These are phyloP conservation scores for Chrysomela aeneicollis DNA, from an alignment of 2,888 invertebrate genomes.

Conservation along the genomic window DNA sequence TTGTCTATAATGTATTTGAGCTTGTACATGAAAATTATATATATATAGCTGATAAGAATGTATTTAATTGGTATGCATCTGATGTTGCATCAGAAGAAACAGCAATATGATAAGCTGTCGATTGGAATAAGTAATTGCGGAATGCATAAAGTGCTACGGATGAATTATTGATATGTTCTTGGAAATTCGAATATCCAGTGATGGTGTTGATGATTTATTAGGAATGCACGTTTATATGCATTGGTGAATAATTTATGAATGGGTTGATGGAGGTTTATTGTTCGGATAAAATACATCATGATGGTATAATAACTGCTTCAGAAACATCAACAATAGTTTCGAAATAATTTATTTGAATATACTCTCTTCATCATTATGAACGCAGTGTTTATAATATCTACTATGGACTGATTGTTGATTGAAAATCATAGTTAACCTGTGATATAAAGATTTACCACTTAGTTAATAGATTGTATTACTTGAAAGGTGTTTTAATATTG, in stretches of 20 bases:
- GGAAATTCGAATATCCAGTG: background rate
- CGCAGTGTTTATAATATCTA: too few relatives aligned
- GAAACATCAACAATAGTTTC: too few relatives aligned
- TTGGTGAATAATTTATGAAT: background rate
- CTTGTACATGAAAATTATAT: background rate
- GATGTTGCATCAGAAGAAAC: background rate
- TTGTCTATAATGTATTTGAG: too few relatives aligned
- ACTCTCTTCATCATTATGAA: too few relatives aligned
- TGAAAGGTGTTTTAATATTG: too few relatives aligned
- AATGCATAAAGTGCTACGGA: background rate
- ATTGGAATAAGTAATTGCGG: slow-evolving; percentile 2
- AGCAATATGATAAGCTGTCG: background rate
- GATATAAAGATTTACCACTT: too few relatives aligned
- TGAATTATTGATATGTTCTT: slow-evolving; percentile 4
- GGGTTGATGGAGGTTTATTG: background rate
- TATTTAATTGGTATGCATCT: background rate
- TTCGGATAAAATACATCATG: background rate
- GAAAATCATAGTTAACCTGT: too few relatives aligned
- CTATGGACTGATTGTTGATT: too few relatives aligned
- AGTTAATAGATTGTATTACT: too few relatives aligned
- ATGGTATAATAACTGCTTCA: background rate
- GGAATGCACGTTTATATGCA: background rate
- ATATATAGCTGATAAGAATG: background rate
- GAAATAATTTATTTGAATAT: too few relatives aligned
- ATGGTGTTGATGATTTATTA: background rate